Evolutionary conservation across 2,797 vertebrate species (phyloP).

Genomic region (Epinephelus malabaricus): DNA sequence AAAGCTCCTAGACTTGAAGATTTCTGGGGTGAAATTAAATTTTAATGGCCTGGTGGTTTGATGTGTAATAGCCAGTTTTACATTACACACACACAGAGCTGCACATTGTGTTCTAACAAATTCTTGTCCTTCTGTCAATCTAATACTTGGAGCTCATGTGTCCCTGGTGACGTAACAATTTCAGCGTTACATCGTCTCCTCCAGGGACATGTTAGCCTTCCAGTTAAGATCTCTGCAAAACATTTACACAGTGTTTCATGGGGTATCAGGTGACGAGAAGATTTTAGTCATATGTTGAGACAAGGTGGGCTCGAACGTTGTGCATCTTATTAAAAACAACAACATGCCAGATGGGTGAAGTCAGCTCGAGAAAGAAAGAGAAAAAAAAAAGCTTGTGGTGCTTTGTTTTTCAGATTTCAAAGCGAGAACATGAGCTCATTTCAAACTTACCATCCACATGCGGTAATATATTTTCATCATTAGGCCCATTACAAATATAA

Average conservation of each 20-base stretch:
- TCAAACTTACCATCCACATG: slow-evolving; percentile 14
- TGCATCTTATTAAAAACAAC: slow-evolving; percentile 58
- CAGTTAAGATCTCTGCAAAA: slow-evolving; percentile 63
- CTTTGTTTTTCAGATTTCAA: slow-evolving; percentile 52
- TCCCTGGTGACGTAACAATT: slow-evolving; percentile 54
- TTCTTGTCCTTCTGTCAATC: slow-evolving; percentile 37
- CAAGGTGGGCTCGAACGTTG: slow-evolving; percentile 43
- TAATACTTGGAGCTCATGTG: slow-evolving; percentile 21
- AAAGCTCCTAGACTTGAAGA: background rate
- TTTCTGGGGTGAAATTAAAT: background rate
- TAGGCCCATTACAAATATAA: slow-evolving; percentile 26
- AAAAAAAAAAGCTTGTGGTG: background rate
- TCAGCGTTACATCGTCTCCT: slow-evolving; percentile 33
- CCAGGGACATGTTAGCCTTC: slow-evolving; percentile 51
- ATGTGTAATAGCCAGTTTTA: slow-evolving; percentile 46
- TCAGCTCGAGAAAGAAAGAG: slow-evolving; percentile 4
- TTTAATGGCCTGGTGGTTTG: slow-evolving; percentile 33
- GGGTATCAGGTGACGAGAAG: slow-evolving; percentile 54
- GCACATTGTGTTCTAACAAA: slow-evolving; percentile 32
- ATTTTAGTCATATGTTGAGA: slow-evolving; percentile 47
- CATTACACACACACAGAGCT: slow-evolving; percentile 27
- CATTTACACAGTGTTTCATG: slow-evolving; percentile 66
- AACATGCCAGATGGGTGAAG: slow-evolving; percentile 58
- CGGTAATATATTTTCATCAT: slow-evolving; percentile 50
- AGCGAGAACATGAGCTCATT: slow-evolving; percentile 51